These are phyloP conservation scores for Amniataba percoides DNA, from an alignment of 2,797 vertebrate genomes.

Conservation along the genomic window DNA sequence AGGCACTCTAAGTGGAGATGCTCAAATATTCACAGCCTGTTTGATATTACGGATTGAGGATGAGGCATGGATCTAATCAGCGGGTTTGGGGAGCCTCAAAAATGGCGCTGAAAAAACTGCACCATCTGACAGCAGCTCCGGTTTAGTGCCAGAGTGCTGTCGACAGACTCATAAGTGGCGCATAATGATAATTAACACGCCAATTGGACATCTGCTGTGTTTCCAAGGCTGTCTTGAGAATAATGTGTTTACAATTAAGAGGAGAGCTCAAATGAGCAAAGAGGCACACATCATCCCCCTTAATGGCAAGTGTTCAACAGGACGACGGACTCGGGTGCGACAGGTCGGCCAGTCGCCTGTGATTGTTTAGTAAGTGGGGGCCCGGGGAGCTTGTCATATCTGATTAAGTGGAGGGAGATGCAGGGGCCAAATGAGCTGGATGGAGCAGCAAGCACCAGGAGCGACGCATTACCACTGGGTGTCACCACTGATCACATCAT, in stretches of 20 bases:
- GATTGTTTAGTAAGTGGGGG: conserved; percentile 63
- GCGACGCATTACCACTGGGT: conserved; percentile 70
- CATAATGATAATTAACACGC: conserved; percentile 75
- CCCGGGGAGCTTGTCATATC: conserved; percentile 73
- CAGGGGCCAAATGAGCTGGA: conserved; percentile 67
- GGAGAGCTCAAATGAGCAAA: conserved; percentile 56
- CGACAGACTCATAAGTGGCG: conserved; percentile 61
- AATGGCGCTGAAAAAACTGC: conserved; percentile 17
- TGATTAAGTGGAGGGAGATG: conserved; percentile 66
- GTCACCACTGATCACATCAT: conserved; percentile 79
- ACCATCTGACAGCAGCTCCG: conserved; percentile 67
- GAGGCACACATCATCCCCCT: conserved; percentile 43
- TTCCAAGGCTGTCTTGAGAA: conserved; percentile 65
- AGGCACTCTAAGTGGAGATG: conserved; percentile 8
- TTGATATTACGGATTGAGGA: conserved; percentile 44
- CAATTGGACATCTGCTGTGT: conserved; percentile 80
- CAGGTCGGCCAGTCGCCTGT: conserved; percentile 28
- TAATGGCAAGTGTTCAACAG: conserved; percentile 43
- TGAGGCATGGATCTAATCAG: conserved; percentile 49
- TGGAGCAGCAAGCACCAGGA: conserved; percentile 67
- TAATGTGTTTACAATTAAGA: conserved; percentile 69
- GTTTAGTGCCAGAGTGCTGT: conserved; percentile 60
- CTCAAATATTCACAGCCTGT: conserved; percentile 34
- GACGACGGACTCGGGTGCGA: conserved; percentile 26
- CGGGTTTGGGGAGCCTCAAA: conserved; percentile 41